Base-by-base conservation (phyloP, 2,888 invertebrate genomes). In the Microchrysa polita region DNA sequence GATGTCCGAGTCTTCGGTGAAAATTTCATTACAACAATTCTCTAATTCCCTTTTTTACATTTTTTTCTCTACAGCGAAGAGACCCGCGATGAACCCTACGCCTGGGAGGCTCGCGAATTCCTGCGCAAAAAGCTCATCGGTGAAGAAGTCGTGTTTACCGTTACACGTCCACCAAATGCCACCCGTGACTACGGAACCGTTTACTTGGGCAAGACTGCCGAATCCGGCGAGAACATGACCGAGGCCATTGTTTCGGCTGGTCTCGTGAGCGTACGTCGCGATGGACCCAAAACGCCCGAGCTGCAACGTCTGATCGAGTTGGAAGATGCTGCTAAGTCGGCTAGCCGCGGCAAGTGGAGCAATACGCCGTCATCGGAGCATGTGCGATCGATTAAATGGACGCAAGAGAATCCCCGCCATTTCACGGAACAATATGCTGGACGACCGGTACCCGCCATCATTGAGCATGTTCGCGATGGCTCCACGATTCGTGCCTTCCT, bases 401-500 rank as follows among this genome's bases (percentile, higher is more conserved):
- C 88, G 1, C 88, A 96, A 57, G 98, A 98, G 14, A 95, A 95
- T 82, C 90, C 91, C n/a, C 87, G 91, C 69, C 88, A 89, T 67
- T 90, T 92, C 86, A 93, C 98, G 2, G 96, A 97, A 80, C 92
- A 94, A 80, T 90, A 90, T 77, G 92, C 92, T 76, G 92, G 92
- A 48, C 93, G 96, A 81, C 96, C 95, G 0, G 87, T 98, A 5
- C 93, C 92, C 84, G 97, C 98, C 60, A 91, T 99, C 74, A 93
- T 99, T 79, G 99, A 99, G 83, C 96, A 97, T 87, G 98, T 99
- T 0, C 90, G 97, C 73, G 98, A 99, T 86, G 98, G 98, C 0
- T 97, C 97, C 42, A 98, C 98, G 0, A 91, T 98, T 14, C 89
- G 98, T 77, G 93, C 95, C 2, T 94, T 97, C 80, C 87, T 99